A percentile compares a stretch with the other conserved stretches of the same genome.
These are phyloP conservation scores for Rhagophthalmus giganteus DNA, from an alignment of 2,888 invertebrate genomes.

Conservation along the genomic window DNA sequence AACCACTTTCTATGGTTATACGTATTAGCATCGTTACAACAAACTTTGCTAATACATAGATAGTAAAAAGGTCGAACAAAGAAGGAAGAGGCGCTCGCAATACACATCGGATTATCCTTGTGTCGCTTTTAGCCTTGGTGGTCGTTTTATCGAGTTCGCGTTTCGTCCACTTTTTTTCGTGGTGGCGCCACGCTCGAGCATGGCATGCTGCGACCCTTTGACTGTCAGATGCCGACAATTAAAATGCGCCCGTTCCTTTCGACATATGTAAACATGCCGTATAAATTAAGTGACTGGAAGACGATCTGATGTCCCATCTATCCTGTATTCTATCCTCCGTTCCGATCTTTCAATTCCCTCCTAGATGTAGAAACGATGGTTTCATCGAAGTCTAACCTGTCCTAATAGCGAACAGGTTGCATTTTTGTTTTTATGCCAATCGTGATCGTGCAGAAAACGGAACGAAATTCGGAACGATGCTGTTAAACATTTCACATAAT, in stretches of 20 bases:
- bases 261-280: slow-evolving; percentile 54
- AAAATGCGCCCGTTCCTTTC: slow-evolving; percentile 50
- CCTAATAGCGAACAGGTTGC: slow-evolving; percentile 16
- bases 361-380: slow-evolving; percentile 15
- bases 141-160: slow-evolving; percentile 38
- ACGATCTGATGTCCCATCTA: slow-evolving; percentile 33
- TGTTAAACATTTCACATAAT: not conserved
- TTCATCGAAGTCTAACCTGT: slow-evolving; percentile 15
- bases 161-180: slow-evolving; percentile 45
- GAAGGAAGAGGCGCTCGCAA: slow-evolving; percentile 9
- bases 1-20: no score
- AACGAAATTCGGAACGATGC: not conserved
- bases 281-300: slow-evolving; percentile 48
- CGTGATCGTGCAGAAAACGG: not conserved
- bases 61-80: not conserved
- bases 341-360: slow-evolving; percentile 30
- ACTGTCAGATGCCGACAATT: slow-evolving; percentile 49
- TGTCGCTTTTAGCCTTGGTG: slow-evolving; percentile 22
- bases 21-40: no score
- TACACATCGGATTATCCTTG: slow-evolving; percentile 18
- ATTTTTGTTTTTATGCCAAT: slow-evolving; percentile 11
- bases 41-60: not conserved
- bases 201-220: slow-evolving; percentile 47
- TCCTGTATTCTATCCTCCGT: slow-evolving; percentile 26
- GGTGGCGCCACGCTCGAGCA: slow-evolving; percentile 51